Conservation (phyloP, 2,888 invertebrate species). For the Tetragnatha montana region DNA sequence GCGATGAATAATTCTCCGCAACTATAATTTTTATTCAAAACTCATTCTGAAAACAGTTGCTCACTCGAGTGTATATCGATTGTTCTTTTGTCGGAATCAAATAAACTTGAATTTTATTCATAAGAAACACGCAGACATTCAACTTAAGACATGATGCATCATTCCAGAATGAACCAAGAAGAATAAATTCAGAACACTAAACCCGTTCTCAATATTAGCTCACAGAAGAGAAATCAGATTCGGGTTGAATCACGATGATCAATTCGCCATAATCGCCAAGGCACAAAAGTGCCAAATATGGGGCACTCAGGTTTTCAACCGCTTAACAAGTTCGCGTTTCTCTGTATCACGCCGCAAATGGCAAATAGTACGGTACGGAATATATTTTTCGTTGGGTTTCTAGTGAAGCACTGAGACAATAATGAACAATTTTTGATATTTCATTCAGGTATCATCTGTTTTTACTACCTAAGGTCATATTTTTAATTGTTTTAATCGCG, state of each 20-base stretch:
- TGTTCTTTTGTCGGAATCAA: slow-evolving; percentile 1
- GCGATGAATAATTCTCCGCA: background rate
- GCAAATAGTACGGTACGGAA: slow-evolving; percentile 17
- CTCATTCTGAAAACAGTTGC: background rate
- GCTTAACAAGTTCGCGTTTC: slow-evolving; percentile 43
- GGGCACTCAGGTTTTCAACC: background rate
- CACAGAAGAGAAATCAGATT: background rate
- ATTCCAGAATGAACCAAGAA: background rate
- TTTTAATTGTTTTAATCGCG: background rate
- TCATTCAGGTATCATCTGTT: background rate
- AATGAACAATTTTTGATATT: background rate
- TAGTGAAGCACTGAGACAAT: background rate
- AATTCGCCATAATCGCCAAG: background rate
- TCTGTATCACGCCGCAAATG: slow-evolving; percentile 45
- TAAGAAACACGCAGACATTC: background rate
- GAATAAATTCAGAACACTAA: background rate
- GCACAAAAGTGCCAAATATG: slow-evolving; percentile 50
- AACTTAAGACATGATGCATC: background rate
- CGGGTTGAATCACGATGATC: slow-evolving; percentile 38
- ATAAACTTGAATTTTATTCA: background rate
- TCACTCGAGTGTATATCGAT: background rate
- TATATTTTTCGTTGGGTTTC: background rate
- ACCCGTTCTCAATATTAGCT: slow-evolving; percentile 10
- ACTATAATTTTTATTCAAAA: background rate
- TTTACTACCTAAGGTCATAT: no score